These are phyloP conservation scores for Willisornis vidua DNA, from an alignment of 2,113 vertebrate species.

Conservation along the genomic window DNA sequence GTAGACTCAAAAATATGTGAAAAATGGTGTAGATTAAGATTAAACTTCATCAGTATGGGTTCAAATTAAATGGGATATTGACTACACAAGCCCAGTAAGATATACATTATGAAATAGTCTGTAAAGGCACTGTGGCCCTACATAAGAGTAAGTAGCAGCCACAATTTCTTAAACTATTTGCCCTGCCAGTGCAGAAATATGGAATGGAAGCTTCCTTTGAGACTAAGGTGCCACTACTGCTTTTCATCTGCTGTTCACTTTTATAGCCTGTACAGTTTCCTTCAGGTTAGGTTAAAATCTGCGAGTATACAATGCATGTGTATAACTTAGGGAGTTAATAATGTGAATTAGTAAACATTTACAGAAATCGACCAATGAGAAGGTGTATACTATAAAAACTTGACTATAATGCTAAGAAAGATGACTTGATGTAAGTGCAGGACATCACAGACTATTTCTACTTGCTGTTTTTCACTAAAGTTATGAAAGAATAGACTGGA, in stretches of 20 bases:
- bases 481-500: neutral
- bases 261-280: neutral
- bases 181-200: neutral
- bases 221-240: neutral
- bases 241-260: neutral
- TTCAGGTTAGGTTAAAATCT: neutral
- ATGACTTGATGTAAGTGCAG: neutral
- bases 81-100: neutral
- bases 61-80: neutral
- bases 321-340: neutral
- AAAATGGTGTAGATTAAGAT: neutral
- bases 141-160: neutral
- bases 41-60: neutral
- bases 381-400: neutral
- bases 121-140: neutral
- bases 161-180: neutral
- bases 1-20: neutral
- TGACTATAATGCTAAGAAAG: neutral
- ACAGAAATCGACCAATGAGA: neutral
- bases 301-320: neutral
- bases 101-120: neutral
- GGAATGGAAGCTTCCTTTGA: neutral
- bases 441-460: neutral
- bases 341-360: neutral
- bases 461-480: neutral